These are phyloP conservation scores for Chrysogorgia sp. DNA, from an alignment of 92 coral and sea anemone genomes.

Conservation along the genomic window DNA sequence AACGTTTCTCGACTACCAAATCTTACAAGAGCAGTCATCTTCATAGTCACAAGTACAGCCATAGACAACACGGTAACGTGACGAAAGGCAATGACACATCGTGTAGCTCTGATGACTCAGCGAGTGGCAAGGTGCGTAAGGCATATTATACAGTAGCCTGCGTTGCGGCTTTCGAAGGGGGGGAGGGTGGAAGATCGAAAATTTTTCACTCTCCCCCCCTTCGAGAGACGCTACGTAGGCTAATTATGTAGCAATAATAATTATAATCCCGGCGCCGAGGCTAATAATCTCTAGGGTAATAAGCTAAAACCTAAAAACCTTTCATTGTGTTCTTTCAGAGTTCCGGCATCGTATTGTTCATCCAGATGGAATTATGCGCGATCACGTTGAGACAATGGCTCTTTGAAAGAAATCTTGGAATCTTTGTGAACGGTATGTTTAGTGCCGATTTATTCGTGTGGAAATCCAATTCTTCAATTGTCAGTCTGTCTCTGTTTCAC, in stretches of 20 bases:
- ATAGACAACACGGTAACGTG: neutral
- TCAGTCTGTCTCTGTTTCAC: neutral
- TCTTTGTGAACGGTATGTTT: slow-evolving; percentile 45
- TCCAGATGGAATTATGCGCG: slow-evolving; percentile 94
- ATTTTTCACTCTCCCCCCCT: too few species aligned
- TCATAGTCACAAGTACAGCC: slow-evolving; percentile 9
- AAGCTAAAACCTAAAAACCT: too few species aligned
- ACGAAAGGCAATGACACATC: slow-evolving; percentile 17
- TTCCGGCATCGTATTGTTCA: slow-evolving; percentile 87
- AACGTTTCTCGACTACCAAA: slow-evolving; percentile 27
- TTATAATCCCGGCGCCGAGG: too few species aligned
- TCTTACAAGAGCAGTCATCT: slow-evolving; percentile 38
- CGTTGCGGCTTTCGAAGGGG: too few species aligned
- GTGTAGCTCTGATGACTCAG: slow-evolving; percentile 48
- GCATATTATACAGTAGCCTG: too few species aligned
- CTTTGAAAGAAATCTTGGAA: slow-evolving; percentile 60
- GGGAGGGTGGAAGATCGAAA: too few species aligned
- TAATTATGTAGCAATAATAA: too few species aligned
- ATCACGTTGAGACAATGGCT: slow-evolving; percentile 95
- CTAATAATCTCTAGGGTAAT: too few species aligned
- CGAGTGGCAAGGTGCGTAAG: slow-evolving; percentile 6
- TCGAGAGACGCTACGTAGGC: too few species aligned
- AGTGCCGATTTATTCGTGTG: neutral
- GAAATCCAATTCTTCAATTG: too few species aligned
- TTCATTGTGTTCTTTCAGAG: slow-evolving; percentile 50